Percentiles rank a stretch among this genome's conserved stretches.
Conservation (phyloP, 2,888 invertebrate genomes). For the Lacanobia wlatinum region DNA sequence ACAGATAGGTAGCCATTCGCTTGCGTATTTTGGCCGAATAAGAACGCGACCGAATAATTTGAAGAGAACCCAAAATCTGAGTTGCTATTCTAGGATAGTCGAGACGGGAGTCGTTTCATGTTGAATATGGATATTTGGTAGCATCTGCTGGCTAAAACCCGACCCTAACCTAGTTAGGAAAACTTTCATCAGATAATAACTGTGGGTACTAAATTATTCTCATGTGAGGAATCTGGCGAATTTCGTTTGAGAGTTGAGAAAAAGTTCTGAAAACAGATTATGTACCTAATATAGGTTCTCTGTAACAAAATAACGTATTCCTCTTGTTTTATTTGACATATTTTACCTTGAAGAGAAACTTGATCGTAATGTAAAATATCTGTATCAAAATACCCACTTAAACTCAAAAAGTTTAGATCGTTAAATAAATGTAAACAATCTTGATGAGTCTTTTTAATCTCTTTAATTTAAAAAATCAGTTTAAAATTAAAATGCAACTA, state of each 20-base stretch:
- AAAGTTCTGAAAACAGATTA: background rate
- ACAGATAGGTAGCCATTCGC: too few species aligned
- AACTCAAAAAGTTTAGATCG: too few species aligned
- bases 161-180: background rate
- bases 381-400: too few species aligned
- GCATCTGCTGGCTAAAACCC: conserved; percentile 2
- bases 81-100: background rate
- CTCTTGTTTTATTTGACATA: too few species aligned
- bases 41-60: background rate
- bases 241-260: background rate
- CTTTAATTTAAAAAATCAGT: too few species aligned
- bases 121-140: conserved; percentile 10
- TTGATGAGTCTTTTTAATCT: too few species aligned
- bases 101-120: background rate
- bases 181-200: background rate
- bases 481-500: too few species aligned
- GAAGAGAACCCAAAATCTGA: background rate
- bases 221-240: background rate
- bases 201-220: background rate
- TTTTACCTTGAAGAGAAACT: too few species aligned
- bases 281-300: too few species aligned
- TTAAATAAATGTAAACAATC: too few species aligned
- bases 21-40: background rate
- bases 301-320: too few species aligned
- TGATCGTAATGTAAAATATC: too few species aligned